A percentile compares a stretch with the other conserved stretches of the same genome.
These are phyloP conservation scores for Pachyseris speciosa DNA, from an alignment of 64 coral and sea anemone species.

Conservation along the genomic window DNA sequence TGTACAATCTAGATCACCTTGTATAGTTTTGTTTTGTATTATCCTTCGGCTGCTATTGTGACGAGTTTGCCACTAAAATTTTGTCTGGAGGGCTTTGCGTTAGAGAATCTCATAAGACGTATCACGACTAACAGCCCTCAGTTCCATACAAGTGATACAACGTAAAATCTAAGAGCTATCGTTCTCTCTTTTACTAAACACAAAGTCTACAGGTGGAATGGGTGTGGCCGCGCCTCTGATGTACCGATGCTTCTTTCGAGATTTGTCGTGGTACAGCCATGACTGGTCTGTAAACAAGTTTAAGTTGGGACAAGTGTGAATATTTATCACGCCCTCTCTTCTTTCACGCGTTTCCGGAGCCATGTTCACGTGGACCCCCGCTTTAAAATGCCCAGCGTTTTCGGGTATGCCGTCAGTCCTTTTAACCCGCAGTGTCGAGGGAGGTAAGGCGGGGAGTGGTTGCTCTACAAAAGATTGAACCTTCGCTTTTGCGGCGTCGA, in stretches of 20 bases:
- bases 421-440: not conserved
- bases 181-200: not conserved
- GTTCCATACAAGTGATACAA: too few relatives aligned
- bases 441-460: conserved; percentile 16
- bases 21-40: too few relatives aligned
- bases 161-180: not conserved
- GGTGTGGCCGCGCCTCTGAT: conserved; percentile 16
- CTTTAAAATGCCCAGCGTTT: not conserved
- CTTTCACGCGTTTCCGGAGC: not conserved
- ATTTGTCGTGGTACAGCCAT: conserved; percentile 24
- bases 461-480: conserved; percentile 14
- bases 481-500: not conserved
- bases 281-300: conserved; percentile 4
- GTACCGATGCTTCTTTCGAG: conserved; percentile 19
- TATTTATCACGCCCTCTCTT: conserved; percentile 13
- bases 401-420: not conserved
- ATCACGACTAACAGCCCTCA: too few relatives aligned
- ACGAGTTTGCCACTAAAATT: too few relatives aligned
- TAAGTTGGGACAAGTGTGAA: conserved; percentile 14
- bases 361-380: not conserved
- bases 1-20: too few relatives aligned
- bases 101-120: too few relatives aligned
- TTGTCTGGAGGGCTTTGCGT: too few relatives aligned
- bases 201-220: not conserved
- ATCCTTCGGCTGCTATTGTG: too few relatives aligned